Conservation (phyloP, 2,797 vertebrate species). For the Pipistrellus kuhlii region DNA sequence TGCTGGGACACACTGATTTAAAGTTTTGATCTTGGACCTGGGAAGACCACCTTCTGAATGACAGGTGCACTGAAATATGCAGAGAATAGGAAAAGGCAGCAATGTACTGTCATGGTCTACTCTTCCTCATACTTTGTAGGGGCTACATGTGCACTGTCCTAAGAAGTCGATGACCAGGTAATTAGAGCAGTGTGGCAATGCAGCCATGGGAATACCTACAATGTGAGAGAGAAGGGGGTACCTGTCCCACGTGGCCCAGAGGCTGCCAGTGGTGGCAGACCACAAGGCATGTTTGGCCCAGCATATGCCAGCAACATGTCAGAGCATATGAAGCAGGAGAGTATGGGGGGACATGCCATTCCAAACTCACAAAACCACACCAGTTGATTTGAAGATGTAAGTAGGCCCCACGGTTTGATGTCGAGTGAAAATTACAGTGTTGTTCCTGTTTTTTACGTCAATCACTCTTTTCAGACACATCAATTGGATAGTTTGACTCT, state of each 20-base stretch:
- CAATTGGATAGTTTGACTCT: neutral
- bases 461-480: neutral
- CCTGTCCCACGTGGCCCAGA: neutral
- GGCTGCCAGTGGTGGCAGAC: neutral
- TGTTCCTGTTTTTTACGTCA: neutral
- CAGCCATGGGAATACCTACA: neutral
- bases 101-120: neutral
- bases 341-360: neutral
- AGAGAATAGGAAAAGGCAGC: neutral
- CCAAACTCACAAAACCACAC: neutral
- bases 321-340: neutral
- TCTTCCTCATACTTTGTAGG: neutral
- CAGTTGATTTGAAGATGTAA: neutral
- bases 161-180: neutral
- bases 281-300: neutral
- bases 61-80: neutral
- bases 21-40: neutral
- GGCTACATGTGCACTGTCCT: neutral
- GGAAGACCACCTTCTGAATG: neutral
- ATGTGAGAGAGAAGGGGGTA: neutral
- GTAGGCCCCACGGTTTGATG: neutral
- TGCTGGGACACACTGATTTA: neutral
- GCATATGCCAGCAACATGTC: neutral
- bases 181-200: neutral
- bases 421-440: slow-evolving; percentile 41